A percentile compares a stretch with the other conserved stretches of the same genome.
These are phyloP conservation scores for Potorous gilbertii DNA, from an alignment of 2,797 vertebrate genomes.

Conservation along the genomic window DNA sequence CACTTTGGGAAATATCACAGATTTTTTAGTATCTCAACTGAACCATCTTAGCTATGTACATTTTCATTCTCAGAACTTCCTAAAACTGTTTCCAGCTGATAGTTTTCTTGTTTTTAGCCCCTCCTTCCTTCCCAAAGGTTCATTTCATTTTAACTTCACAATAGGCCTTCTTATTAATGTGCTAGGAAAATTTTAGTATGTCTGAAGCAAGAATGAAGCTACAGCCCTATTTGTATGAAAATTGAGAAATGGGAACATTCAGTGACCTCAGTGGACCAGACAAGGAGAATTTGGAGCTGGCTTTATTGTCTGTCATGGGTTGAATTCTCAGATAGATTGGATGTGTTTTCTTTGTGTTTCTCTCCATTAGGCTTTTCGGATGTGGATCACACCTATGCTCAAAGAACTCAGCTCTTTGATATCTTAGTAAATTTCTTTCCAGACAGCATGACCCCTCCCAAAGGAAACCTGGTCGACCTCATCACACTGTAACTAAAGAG, in stretches of 20 bases:
- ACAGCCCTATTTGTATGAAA: neutral
- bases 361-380: conserved; percentile 93
- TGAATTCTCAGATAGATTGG: conserved; percentile 47
- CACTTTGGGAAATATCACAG: conserved; percentile 16
- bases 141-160: conserved; percentile 43
- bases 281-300: neutral
- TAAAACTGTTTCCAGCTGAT: conserved; percentile 19
- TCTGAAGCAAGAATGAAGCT: conserved; percentile 5
- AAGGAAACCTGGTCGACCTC: conserved; percentile 99
- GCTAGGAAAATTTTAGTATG: neutral
- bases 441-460: conserved; percentile 99
- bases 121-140: conserved; percentile 18
- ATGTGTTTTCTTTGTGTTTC: conserved; percentile 66
- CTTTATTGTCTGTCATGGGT: conserved; percentile 29
- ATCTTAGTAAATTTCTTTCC: conserved; percentile 99
- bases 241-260: neutral
- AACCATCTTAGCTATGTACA: neutral
- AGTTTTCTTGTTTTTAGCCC: conserved; percentile 13
- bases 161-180: conserved; percentile 19
- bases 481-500: conserved; percentile 92
- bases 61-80: conserved; percentile 28
- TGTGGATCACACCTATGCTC: conserved; percentile 97
- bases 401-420: conserved; percentile 98
- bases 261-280: conserved; percentile 16
- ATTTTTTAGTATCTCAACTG: conserved; percentile 19